phyloP scores from a whole-genome alignment of 2,113 vertebrate genomes.

The Tiliqua scincoides region DNA sequence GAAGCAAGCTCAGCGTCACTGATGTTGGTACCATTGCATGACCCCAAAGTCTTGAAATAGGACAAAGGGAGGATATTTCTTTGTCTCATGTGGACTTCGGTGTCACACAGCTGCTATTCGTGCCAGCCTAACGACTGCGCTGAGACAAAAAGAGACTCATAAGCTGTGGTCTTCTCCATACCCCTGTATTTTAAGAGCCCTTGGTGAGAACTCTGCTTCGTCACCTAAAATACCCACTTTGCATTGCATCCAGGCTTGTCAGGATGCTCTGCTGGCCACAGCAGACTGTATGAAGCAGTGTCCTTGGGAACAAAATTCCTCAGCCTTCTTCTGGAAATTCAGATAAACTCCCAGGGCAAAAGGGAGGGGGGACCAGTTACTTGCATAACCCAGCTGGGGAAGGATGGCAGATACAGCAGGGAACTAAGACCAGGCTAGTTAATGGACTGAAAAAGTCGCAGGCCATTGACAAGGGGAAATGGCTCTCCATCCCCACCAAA shows the following conservation, averaged over 20 bases:
- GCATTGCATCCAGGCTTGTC: background rate
- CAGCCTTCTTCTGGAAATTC: background rate
- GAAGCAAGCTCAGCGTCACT: no score
- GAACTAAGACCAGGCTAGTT: constrained; percentile 39
- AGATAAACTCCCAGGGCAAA: background rate
- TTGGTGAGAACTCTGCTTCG: background rate
- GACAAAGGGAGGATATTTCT: no score
- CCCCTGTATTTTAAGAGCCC: no score
- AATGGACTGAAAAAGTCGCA: constrained; percentile 33
- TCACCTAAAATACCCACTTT: background rate
- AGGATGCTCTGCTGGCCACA: no score
- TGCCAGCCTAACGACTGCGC: no score
- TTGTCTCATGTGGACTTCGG: no score
- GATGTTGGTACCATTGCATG: no score
- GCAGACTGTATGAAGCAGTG: no score
- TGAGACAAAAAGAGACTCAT: no score
- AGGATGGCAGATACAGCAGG: constrained; percentile 10
- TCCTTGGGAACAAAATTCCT: background rate
- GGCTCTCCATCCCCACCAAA: background rate
- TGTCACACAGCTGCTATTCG: no score
- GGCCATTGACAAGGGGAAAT: background rate
- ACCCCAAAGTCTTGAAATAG: no score
- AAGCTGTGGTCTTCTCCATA: background rate
- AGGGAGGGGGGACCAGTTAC: no score
- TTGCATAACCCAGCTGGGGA: background rate